Evolutionary conservation across 1,140 invertebrate genomes (phyloP).

Genomic region (Drosophila parvula): DNA sequence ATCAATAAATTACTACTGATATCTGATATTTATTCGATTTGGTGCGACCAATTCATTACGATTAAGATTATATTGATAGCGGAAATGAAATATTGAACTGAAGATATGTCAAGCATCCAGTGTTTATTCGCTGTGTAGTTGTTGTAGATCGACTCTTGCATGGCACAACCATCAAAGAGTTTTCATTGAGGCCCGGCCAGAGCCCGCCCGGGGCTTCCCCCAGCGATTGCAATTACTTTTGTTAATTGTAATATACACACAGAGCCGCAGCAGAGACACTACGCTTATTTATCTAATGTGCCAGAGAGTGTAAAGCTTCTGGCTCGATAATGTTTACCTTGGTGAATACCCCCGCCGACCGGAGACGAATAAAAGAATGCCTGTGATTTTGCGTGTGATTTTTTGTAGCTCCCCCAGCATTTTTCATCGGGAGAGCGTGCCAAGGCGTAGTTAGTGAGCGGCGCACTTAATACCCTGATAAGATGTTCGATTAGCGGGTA

Average conservation of each 20-base stretch:
- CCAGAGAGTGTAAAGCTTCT: constrained; percentile 45
- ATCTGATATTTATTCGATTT: constrained; percentile 28
- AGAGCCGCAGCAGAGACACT: constrained; percentile 17
- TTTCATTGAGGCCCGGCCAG: constrained; percentile 33
- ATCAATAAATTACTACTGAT: constrained; percentile 33
- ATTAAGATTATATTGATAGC: constrained; percentile 26
- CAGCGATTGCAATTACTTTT: constrained; percentile 70
- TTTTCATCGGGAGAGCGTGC: constrained; percentile 63
- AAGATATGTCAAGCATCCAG: constrained; percentile 10
- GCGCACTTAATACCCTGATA: constrained; percentile 75
- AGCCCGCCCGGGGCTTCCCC: constrained; percentile 32
- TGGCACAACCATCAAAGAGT: constrained; percentile 45
- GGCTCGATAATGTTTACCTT: constrained; percentile 61
- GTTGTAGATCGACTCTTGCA: constrained; percentile 25
- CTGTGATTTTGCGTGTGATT: constrained; percentile 58
- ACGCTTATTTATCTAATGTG: constrained; percentile 65
- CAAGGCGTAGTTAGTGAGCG: constrained; percentile 61
- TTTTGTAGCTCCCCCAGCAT: constrained; percentile 31
- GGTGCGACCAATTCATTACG: constrained; percentile 25
- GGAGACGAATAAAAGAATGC: constrained; percentile 42
- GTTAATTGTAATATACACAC: constrained; percentile 71
- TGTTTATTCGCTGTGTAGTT: constrained; percentile 15
- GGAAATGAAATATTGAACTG: constrained; percentile 16
- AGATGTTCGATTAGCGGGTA: constrained; percentile 69
- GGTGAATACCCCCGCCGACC: constrained; percentile 61